These are phyloP conservation scores for Lepeophtheirus nordmannii DNA, from an alignment of 2,888 invertebrate species.

Conservation along the genomic window DNA sequence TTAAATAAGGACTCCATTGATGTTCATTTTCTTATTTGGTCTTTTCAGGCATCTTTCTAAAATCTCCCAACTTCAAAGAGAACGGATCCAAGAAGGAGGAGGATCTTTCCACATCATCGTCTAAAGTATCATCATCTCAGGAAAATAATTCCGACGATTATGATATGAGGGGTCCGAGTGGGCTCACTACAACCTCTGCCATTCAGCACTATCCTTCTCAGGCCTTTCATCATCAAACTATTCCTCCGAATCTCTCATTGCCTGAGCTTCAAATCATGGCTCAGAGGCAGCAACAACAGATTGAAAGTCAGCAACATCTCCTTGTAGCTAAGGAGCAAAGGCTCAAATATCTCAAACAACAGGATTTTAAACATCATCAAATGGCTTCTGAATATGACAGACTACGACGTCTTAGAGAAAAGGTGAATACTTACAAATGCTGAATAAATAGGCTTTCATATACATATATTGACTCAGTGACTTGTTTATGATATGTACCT, in stretches of 20 bases:
- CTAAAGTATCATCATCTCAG: background rate
- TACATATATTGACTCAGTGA: too few species aligned
- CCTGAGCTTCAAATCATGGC: conserved; percentile 55
- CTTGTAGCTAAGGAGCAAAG: conserved; percentile 83
- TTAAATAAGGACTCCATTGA: too few species aligned
- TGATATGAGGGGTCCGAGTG: conserved; percentile 1
- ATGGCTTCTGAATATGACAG: conserved; percentile 28
- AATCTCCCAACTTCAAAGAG: background rate
- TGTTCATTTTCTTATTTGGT: background rate
- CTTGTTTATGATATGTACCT: too few species aligned
- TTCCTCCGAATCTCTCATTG: conserved; percentile 9
- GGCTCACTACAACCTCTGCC: background rate
- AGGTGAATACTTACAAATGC: conserved; percentile 1
- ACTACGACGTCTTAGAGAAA: conserved; percentile 25
- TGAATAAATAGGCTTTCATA: too few species aligned
- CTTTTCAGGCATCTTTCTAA: background rate
- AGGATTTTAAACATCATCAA: conserved; percentile 27
- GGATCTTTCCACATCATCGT: background rate
- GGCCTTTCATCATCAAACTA: background rate
- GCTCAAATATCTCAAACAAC: conserved; percentile 75
- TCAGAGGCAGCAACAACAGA: conserved; percentile 89
- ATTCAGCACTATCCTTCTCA: background rate
- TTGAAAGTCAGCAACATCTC: conserved; percentile 82
- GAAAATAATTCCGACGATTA: background rate
- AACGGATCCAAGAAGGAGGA: background rate